Evolutionary conservation across 2,888 invertebrate species (phyloP).

Genomic region (Argyresthia albistria): DNA sequence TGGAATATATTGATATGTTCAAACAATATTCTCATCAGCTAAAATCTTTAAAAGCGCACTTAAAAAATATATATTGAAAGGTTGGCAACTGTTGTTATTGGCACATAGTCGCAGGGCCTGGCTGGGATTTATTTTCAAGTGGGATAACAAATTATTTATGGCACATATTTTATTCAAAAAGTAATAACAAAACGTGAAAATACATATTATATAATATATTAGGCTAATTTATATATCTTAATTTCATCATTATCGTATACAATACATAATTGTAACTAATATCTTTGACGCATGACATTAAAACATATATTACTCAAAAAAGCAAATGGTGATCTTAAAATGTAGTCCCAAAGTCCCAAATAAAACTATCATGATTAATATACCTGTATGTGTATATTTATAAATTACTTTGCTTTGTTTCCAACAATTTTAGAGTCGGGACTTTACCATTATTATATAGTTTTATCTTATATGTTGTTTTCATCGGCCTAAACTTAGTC

Average conservation of each 20-base stretch:
- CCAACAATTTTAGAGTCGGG: too few species aligned
- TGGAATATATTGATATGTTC: neutral
- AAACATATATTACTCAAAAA: neutral
- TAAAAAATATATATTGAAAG: neutral
- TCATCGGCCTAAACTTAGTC: too few species aligned
- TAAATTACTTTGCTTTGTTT: too few species aligned
- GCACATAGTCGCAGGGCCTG: neutral
- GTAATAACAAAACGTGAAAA: too few species aligned
- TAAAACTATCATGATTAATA: too few species aligned
- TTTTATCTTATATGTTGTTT: too few species aligned
- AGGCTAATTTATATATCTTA: neutral
- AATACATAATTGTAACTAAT: conserved; percentile 14
- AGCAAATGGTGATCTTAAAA: too few species aligned
- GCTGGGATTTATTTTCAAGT: neutral
- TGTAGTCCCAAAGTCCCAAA: too few species aligned
- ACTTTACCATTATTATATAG: too few species aligned
- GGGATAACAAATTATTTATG: neutral
- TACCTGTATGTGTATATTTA: too few species aligned
- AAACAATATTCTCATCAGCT: neutral
- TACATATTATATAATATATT: neutral
- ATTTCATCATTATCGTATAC: neutral
- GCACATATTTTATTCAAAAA: too few species aligned
- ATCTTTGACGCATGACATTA: conserved; percentile 10
- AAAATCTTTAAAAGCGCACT: neutral
- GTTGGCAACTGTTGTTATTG: neutral